Percentiles rank a stretch among this genome's conserved stretches.
phyloP scores from a whole-genome alignment of 2,113 vertebrate genomes.

The Alexandromys fortis region DNA sequence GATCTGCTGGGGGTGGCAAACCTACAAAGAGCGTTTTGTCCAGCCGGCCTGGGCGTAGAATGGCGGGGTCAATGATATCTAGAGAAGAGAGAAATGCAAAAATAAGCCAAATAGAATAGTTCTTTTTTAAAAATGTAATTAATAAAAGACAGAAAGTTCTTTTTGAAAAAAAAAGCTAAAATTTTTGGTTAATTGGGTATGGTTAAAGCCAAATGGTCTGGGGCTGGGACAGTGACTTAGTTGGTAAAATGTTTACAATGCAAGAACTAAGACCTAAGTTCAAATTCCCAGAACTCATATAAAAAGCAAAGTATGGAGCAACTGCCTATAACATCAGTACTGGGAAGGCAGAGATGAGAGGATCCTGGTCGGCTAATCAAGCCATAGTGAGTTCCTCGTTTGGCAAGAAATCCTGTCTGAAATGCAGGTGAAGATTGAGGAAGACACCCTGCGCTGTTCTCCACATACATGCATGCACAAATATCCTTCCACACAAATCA shows the following conservation, averaged over 20 bases:
- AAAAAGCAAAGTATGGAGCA: neutral
- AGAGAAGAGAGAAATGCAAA: slow-evolving; percentile 1
- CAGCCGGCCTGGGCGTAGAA: slow-evolving; percentile 95
- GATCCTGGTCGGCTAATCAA: neutral
- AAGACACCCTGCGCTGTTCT: neutral
- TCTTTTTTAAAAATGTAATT: neutral
- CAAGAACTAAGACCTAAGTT: neutral
- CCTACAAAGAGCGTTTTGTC: slow-evolving; percentile 97
- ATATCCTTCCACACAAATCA: neutral
- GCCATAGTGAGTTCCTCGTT: neutral
- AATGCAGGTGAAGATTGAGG: neutral
- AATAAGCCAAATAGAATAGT: neutral
- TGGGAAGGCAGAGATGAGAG: neutral
- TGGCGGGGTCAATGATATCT: slow-evolving; percentile 97
- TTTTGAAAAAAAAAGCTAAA: neutral
- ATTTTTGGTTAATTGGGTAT: neutral
- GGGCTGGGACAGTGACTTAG: neutral
- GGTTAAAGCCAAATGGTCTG: neutral
- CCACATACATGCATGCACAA: neutral
- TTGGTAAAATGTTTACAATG: neutral
- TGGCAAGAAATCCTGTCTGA: neutral
- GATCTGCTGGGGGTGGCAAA: slow-evolving; percentile 92
- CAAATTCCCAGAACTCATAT: neutral
- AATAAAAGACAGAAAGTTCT: neutral
- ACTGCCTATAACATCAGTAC: neutral